Conservation (phyloP, 2,888 invertebrate species). For the Folsomia manolachei region DNA sequence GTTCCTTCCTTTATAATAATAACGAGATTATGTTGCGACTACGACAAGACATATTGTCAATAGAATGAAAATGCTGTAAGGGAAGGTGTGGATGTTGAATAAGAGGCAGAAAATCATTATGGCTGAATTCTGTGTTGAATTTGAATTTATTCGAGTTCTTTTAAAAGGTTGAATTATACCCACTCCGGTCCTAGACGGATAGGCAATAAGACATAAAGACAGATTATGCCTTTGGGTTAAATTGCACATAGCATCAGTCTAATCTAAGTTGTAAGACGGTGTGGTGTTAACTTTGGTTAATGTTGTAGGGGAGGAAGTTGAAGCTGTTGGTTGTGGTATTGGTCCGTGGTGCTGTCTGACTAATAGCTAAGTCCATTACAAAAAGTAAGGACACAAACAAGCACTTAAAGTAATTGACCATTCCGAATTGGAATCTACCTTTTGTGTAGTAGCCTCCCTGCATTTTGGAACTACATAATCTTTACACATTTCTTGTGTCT, state of each 20-base stretch:
- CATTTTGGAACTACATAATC: too few species aligned
- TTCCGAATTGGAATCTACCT: too few species aligned
- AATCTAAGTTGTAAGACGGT: background rate
- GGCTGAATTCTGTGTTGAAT: background rate
- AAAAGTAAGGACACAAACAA: conserved; percentile 48
- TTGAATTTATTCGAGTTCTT: background rate
- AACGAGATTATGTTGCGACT: too few species aligned
- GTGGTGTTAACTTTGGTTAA: too few species aligned
- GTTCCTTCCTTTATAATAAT: too few species aligned
- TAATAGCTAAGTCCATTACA: conserved; percentile 43
- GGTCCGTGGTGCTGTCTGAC: conserved; percentile 15
- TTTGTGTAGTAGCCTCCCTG: too few species aligned
- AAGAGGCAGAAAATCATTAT: background rate
- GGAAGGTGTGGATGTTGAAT: background rate
- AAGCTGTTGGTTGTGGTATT: background rate
- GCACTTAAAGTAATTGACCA: conserved; percentile 49
- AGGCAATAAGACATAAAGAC: background rate
- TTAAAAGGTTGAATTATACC: background rate
- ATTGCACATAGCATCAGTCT: background rate
- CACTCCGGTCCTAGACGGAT: too few species aligned
- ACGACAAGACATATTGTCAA: background rate
- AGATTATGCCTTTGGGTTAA: background rate
- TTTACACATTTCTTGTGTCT: too few species aligned
- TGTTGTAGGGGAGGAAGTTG: background rate
- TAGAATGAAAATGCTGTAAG: background rate